phyloP scores from a whole-genome alignment of 2,888 invertebrate genomes.

The Furcula furcula region DNA sequence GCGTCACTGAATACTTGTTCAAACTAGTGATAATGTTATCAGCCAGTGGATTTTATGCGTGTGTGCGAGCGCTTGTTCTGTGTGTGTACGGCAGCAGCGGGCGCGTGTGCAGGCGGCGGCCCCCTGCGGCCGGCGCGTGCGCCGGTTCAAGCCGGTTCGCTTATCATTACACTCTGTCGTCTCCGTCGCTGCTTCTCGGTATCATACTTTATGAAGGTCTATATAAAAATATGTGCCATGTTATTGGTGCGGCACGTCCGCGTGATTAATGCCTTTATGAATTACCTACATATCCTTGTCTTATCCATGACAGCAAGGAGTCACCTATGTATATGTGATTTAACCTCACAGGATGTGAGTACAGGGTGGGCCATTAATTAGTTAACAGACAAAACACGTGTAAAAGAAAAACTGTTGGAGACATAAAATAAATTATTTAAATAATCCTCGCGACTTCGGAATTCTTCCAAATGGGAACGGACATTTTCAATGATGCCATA shows the following conservation, averaged over 20 bases:
- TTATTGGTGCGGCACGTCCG: conserved; percentile 10
- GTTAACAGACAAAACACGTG: too few species aligned
- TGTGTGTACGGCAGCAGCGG: conserved; percentile 29
- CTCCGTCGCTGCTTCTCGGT: conserved; percentile 40
- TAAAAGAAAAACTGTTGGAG: too few species aligned
- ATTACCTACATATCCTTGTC: too few species aligned
- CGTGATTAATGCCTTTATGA: background rate
- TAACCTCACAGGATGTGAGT: too few species aligned
- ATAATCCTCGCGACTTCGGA: too few species aligned
- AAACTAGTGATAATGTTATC: conserved; percentile 56
- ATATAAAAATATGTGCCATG: conserved; percentile 43
- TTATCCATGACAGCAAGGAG: too few species aligned
- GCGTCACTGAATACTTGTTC: conserved; percentile 54
- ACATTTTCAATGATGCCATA: too few species aligned
- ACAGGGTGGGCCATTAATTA: too few species aligned
- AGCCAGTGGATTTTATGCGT: conserved; percentile 17
- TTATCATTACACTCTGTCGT: conserved; percentile 58
- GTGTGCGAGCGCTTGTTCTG: conserved; percentile 28
- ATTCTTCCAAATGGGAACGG: too few species aligned
- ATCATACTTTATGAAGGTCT: conserved; percentile 46
- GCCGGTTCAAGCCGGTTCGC: conserved; percentile 63
- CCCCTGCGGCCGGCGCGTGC: conserved; percentile 70
- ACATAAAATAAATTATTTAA: too few species aligned
- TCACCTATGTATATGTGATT: too few species aligned
- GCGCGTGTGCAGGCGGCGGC: conserved; percentile 43